Evolutionary conservation across 2,113 vertebrate species (phyloP), one percentile per base, ranked within the genome.

Genomic region (Athene cunicularia): DNA sequence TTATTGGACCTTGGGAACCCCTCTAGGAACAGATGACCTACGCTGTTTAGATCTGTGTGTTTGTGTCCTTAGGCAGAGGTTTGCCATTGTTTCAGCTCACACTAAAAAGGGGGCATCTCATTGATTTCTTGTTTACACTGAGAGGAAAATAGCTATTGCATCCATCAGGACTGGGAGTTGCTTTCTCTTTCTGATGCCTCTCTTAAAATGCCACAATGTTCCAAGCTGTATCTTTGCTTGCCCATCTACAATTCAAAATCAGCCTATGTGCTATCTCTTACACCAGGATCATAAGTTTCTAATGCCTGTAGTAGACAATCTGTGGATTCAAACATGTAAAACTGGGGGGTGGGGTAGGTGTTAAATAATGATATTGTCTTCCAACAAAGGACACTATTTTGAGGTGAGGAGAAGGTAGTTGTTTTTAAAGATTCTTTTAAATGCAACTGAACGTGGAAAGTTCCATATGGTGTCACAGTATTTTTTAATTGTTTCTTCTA

Each of bases 1-100:
- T 68, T 45, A 32, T 37, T 0, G 0, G 33, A 60, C 71, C 59
- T 77, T 0, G 0, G 18, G 33, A 11, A 11, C 8, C 13, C 8
- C 11, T 15, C 8, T 5, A 82, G 87, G 70, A 85, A 43, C 23
- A 82, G 70, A 59, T 60, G 77, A 72, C 62, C 73, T 77, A 28
- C 0, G 0, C 68, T 56, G 26, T 64, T 94, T 55, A 84, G 26
- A 63, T 63, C 39, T 79, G 37, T 21, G 32, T 82, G 30, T 63
- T 72, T 90, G 33, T 91, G 64, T 91, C 87, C 93, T 77, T 59
- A 41, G 53, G 66, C 95, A 80, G 26, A 60, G 60, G 80, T 59
- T 95, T 94, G 81, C 76, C 33, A 21, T 60, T 91, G 47, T 89
- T 96, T 80, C 68, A 87, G 60, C 66, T 80, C 70, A 82, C 62